Base-by-base conservation (phyloP, 2,113 vertebrate genomes). In the Atrichornis clamosus region DNA sequence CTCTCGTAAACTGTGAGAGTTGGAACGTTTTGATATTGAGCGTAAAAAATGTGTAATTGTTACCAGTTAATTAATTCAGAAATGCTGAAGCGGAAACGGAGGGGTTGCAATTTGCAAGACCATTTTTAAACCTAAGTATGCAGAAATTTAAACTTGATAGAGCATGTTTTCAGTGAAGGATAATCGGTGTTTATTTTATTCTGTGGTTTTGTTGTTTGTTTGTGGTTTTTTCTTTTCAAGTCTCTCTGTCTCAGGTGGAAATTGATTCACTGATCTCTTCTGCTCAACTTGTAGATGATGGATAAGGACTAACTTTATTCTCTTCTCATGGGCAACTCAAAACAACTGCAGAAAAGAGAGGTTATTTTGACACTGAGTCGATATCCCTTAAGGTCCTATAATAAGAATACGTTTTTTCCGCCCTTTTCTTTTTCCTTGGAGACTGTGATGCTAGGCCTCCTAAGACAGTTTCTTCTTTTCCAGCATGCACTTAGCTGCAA, bases 281-380 rank as follows among this genome's bases (percentile, higher is more conserved):
- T 89, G 10, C 47, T 26, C 4, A 80, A 74, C 7, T 47, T 62
- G 23, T 42, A 67, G 55, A 6, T 81, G 55, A 27, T 74, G 35
- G 72, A 28, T 78, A 67, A 84, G 26, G 42, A 19, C 32, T 23
- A 23, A 44, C 35, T 21, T 15, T 47, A 6, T 68, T 60, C 11
- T 55, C 0, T 44, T 82, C 35, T 53, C 15, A 1, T 0, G 17
- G 10, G 11, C 69, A 32, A 19, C 10, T 46, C 1, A 0, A 24
- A 50, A 82, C 35, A 90, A 11, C 23, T 74, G 50, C 13, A 24
- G 26, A 56, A 30, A 32, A 33, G 24, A 28, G 27, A 35, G 18
- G 3, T 6, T 49, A 13, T 58, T 69, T 44, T 30, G 63, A 11
- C 24, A 30, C 17, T 28, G 15, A 41, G 14, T 22, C 13, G 35